Evolutionary conservation across 2,113 vertebrate genomes (phyloP).

Genomic region (Myrmecobius fasciatus): DNA sequence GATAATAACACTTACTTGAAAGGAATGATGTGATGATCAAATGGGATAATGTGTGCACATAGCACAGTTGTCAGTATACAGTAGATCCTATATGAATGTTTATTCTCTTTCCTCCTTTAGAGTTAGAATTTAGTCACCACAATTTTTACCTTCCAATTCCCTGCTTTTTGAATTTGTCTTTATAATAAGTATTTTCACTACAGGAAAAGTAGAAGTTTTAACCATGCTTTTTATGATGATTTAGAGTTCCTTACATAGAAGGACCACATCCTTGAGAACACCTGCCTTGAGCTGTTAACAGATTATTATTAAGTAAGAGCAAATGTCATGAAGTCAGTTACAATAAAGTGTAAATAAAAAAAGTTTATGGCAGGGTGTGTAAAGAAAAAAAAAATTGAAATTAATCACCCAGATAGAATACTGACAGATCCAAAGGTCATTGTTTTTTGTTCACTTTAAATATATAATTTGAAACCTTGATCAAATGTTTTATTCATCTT

Average conservation of each 20-base stretch:
- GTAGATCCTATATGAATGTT: background rate
- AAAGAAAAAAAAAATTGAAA: conserved; percentile 79
- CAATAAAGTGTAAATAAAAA: conserved; percentile 85
- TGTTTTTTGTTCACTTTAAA: conserved; percentile 60
- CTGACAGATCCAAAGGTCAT: conserved; percentile 76
- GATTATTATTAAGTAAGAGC: conserved; percentile 78
- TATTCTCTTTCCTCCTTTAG: background rate
- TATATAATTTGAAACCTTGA: conserved; percentile 36
- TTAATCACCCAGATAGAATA: conserved; percentile 73
- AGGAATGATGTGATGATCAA: background rate
- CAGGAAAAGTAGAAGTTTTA: conserved; percentile 47
- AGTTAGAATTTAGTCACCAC: background rate
- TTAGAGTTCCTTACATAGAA: conserved; percentile 62
- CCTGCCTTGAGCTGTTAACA: conserved; percentile 82
- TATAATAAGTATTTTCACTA: conserved; percentile 28
- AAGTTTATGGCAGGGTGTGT: conserved; percentile 84
- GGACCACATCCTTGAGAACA: conserved; percentile 83
- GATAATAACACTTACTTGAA: background rate
- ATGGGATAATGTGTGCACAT: background rate
- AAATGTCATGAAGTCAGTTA: conserved; percentile 80
- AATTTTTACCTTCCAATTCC: conserved; percentile 34
- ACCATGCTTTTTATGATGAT: conserved; percentile 68
- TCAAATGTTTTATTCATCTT: conserved; percentile 59
- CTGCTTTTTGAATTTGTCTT: conserved; percentile 17
- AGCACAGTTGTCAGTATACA: background rate